A percentile compares a stretch with the other conserved stretches of the same genome.
These are phyloP conservation scores for Rhinophrynus dorsalis DNA, from an alignment of 2,797 vertebrate species.

Conservation along the genomic window DNA sequence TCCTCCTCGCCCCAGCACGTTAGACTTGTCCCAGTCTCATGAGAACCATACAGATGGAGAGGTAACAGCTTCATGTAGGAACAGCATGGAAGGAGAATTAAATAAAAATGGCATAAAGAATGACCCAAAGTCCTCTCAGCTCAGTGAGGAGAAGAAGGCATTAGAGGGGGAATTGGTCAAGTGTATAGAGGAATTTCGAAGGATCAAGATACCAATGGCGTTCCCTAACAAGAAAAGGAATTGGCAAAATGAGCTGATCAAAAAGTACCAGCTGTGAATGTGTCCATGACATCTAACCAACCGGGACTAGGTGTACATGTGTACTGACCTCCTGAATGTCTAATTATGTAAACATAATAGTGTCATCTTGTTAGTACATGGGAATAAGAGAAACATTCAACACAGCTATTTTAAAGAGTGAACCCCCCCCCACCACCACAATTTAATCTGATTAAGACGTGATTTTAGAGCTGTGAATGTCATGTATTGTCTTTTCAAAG, in stretches of 20 bases:
- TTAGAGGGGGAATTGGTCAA: conserved; percentile 83
- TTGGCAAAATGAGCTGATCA: conserved; percentile 89
- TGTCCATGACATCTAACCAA: too few species aligned
- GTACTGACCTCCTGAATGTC: too few species aligned
- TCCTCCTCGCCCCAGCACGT: conserved; percentile 41
- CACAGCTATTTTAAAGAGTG: too few species aligned
- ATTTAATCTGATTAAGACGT: too few species aligned
- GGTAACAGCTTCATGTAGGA: conserved; percentile 60
- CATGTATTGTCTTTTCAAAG: too few species aligned
- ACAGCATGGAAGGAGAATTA: conserved; percentile 7
- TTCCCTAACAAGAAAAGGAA: conserved; percentile 87
- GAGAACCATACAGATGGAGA: conserved; percentile 32
- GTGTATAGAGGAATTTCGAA: conserved; percentile 86
- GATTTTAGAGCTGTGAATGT: too few species aligned
- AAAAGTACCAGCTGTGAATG: conserved; percentile 78
- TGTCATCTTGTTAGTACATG: too few species aligned
- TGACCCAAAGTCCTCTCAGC: rapidly evolving
- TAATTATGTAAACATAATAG: not conserved
- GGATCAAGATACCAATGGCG: conserved; percentile 76
- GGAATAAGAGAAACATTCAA: too few species aligned
- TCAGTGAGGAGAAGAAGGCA: conserved; percentile 69
- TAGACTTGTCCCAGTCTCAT: conserved; percentile 52
- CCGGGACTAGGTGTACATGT: too few species aligned
- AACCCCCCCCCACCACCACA: too few species aligned
- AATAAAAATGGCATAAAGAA: conserved; percentile 68